Conservation (phyloP, 2,113 vertebrate species). For the Mormyrus iriodes region DNA sequence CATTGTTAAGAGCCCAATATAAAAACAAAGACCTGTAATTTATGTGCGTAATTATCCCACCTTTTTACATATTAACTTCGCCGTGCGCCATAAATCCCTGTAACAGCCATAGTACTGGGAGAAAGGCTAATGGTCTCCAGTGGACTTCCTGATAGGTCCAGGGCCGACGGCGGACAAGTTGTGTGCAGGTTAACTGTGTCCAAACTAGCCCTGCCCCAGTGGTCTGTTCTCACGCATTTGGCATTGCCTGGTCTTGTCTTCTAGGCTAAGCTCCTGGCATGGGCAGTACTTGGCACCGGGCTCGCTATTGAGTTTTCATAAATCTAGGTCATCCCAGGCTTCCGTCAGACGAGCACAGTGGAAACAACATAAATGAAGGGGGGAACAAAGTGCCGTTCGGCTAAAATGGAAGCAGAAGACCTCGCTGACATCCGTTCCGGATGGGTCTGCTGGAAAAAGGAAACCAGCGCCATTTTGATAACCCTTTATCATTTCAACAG, state of each 20-base stretch:
- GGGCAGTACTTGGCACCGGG: constrained; percentile 38
- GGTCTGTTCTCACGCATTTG: constrained; percentile 38
- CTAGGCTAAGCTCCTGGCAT: constrained; percentile 44
- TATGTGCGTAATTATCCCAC: constrained; percentile 43
- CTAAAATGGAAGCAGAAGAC: constrained; percentile 40
- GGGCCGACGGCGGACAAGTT: constrained; percentile 4
- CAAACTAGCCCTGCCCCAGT: background rate
- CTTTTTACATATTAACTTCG: constrained; percentile 40
- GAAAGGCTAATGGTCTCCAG: constrained; percentile 24
- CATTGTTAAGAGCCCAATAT: constrained; percentile 42
- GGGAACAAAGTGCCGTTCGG: constrained; percentile 32
- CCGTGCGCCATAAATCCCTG: constrained; percentile 46
- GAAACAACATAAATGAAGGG: constrained; percentile 51
- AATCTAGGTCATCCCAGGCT: constrained; percentile 58
- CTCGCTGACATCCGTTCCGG: constrained; percentile 38
- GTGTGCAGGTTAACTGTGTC: constrained; percentile 8
- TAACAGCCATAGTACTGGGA: constrained; percentile 34
- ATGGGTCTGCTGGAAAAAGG: background rate
- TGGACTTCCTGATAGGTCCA: constrained; percentile 8
- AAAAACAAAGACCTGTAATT: constrained; percentile 36
- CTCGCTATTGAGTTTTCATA: constrained; percentile 51
- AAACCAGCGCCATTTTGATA: background rate
- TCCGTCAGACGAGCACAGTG: constrained; percentile 38
- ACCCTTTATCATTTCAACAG: background rate
- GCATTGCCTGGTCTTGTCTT: constrained; percentile 33